Percentiles rank a stretch among this genome's conserved stretches.
These are phyloP conservation scores for Eupithecia insigniata DNA, from an alignment of 2,888 invertebrate species.

Conservation along the genomic window DNA sequence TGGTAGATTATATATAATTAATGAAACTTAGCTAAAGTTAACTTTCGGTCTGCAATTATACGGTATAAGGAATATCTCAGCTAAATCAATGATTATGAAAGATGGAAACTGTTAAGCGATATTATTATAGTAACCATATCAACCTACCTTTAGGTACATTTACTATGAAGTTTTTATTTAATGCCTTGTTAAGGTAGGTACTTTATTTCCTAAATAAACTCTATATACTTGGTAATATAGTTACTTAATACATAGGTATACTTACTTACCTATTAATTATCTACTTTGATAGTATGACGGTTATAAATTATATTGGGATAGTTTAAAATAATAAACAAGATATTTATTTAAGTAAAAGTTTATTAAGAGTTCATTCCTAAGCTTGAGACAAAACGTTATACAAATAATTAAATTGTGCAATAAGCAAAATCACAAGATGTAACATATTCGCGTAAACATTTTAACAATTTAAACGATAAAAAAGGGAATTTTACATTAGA, in stretches of 20 bases:
- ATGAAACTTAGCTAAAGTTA: too few species aligned
- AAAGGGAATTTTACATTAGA: conserved; percentile 39
- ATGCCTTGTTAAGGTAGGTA: too few species aligned
- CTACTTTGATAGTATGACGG: neutral
- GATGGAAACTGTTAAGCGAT: neutral
- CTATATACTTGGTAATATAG: too few species aligned
- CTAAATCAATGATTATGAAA: neutral
- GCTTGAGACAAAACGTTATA: conserved; percentile 63
- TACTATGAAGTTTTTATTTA: too few species aligned
- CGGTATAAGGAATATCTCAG: neutral
- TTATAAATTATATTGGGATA: neutral
- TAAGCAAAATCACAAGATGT: conserved; percentile 62
- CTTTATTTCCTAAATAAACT: too few species aligned
- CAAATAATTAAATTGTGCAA: conserved; percentile 71
- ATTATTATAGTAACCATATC: neutral
- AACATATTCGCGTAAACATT: conserved; percentile 58
- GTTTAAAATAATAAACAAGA: conserved; percentile 13
- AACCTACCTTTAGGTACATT: too few species aligned
- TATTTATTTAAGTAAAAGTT: conserved; percentile 31
- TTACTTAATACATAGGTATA: too few species aligned
- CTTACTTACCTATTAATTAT: too few species aligned
- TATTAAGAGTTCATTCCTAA: conserved; percentile 62
- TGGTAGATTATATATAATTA: too few species aligned
- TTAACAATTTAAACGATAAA: conserved; percentile 54
- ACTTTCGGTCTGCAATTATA: too few species aligned